phyloP scores from a whole-genome alignment of 23 tunicate species.

The Ascidia mentula region DNA sequence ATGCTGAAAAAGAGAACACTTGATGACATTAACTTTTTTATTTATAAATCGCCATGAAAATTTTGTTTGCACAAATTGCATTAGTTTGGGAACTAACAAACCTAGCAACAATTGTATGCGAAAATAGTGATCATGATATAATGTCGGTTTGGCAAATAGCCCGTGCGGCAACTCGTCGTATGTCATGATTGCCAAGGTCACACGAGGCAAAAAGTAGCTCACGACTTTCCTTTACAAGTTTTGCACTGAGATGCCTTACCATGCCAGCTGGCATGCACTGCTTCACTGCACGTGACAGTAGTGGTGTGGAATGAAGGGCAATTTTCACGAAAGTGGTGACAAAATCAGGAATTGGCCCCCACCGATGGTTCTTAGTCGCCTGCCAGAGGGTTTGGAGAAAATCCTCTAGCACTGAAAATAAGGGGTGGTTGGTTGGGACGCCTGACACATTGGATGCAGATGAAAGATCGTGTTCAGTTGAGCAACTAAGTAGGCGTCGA shows the following conservation, averaged over 20 bases:
- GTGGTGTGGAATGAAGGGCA: slow-evolving; percentile 44
- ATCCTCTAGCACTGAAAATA: slow-evolving; percentile 24
- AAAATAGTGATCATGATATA: not conserved
- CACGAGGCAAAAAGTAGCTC: slow-evolving; percentile 67
- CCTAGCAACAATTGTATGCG: too few relatives aligned
- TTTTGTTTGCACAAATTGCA: too few relatives aligned
- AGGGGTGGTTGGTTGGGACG: slow-evolving; percentile 45
- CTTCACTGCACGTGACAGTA: slow-evolving; percentile 73
- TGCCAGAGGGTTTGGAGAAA: slow-evolving; percentile 36
- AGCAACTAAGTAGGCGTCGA: slow-evolving; percentile 78
- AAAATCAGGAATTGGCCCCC: slow-evolving; percentile 48
- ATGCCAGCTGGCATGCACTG: slow-evolving; percentile 52
- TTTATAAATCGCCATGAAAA: too few relatives aligned
- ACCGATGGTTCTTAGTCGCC: not conserved
- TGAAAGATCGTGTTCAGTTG: slow-evolving; percentile 84
- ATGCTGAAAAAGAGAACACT: too few relatives aligned
- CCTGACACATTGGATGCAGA: slow-evolving; percentile 35
- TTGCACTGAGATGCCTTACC: slow-evolving; percentile 35
- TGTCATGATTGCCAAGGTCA: slow-evolving; percentile 64
- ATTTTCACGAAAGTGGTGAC: slow-evolving; percentile 45
- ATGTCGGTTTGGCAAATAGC: slow-evolving; percentile 44
- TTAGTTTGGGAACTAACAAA: too few relatives aligned
- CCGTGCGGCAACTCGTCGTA: slow-evolving; percentile 65
- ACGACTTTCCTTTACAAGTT: slow-evolving; percentile 27
- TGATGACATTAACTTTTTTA: too few relatives aligned